These are phyloP conservation scores for Dipodomys spectabilis DNA, from an alignment of 2,113 vertebrate genomes.

Conservation along the genomic window DNA sequence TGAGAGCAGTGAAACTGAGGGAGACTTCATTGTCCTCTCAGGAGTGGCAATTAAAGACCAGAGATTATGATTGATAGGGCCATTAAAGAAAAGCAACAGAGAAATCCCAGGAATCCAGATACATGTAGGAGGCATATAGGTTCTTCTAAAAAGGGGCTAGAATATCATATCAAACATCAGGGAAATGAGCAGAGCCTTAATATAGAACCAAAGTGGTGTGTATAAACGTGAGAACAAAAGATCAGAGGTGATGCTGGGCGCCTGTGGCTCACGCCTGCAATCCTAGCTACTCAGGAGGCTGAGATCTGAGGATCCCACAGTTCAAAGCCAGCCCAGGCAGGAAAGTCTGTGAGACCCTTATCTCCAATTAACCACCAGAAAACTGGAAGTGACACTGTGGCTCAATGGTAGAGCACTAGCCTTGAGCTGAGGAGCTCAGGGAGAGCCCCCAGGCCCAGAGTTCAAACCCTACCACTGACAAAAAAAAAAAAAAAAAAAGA, in stretches of 20 bases:
- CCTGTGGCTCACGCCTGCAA: no score
- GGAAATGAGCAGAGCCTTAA: conserved; percentile 10
- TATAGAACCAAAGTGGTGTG: neutral
- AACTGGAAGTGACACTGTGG: no score
- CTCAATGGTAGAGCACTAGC: no score
- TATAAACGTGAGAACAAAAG: conserved; percentile 22
- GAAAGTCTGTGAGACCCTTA: no score
- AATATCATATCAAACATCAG: conserved; percentile 5
- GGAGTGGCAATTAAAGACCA: neutral
- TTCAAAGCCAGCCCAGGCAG: no score
- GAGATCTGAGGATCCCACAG: no score
- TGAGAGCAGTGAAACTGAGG: neutral
- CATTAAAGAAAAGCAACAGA: conserved; percentile 30
- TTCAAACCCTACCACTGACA: no score
- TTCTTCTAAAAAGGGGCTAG: conserved; percentile 36
- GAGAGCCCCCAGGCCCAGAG: no score
- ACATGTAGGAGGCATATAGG: neutral
- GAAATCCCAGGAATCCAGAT: conserved; percentile 7
- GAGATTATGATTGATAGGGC: neutral
- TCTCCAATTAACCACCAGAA: no score
- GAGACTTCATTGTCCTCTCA: neutral
- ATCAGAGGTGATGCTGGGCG: neutral
- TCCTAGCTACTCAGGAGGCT: no score
- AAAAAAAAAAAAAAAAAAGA: neutral
- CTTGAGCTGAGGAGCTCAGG: no score